Percentiles rank a stretch among this genome's conserved stretches.
Conservation (phyloP, 2,797 vertebrate genomes). For the Stomatorhinus walkeri region DNA sequence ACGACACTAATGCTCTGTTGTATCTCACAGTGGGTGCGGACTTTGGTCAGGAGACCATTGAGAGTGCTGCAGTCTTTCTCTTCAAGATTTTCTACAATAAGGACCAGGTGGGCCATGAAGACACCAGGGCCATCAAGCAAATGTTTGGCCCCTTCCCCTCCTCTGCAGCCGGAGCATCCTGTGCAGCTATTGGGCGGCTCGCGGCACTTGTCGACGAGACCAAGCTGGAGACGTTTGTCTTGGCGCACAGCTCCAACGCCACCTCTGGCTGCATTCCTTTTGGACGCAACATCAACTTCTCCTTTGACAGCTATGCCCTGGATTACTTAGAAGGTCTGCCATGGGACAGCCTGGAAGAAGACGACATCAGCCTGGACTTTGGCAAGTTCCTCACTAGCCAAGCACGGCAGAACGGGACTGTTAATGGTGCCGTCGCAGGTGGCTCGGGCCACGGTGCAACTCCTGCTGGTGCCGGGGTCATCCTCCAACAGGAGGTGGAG, state of each 20-base stretch:
- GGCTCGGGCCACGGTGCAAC: slow-evolving; percentile 50
- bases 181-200: slow-evolving; percentile 64
- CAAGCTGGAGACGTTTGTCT: slow-evolving; percentile 66
- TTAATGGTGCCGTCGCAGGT: slow-evolving; percentile 33
- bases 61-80: slow-evolving; percentile 83
- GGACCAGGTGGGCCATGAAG: slow-evolving; percentile 75
- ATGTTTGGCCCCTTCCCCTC: slow-evolving; percentile 93
- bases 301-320: slow-evolving; percentile 79
- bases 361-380: slow-evolving; percentile 67
- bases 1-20: slow-evolving; percentile 18
- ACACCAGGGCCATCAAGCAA: slow-evolving; percentile 82
- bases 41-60: slow-evolving; percentile 77
- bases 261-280: slow-evolving; percentile 54
- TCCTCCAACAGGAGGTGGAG: slow-evolving; percentile 80
- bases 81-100: slow-evolving; percentile 83
- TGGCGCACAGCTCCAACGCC: slow-evolving; percentile 53
- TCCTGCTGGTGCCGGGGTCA: slow-evolving; percentile 56
- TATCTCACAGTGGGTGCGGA: slow-evolving; percentile 76
- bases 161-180: slow-evolving; percentile 73
- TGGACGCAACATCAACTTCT: slow-evolving; percentile 81
- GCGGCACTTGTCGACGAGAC: slow-evolving; percentile 65
- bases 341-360: slow-evolving; percentile 30
- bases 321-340: slow-evolving; percentile 73
- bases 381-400: slow-evolving; percentile 72
- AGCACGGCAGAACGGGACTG: slow-evolving; percentile 48